phyloP scores from a whole-genome alignment of 2,888 invertebrate species.

The Disparrhopalites patrizii region DNA sequence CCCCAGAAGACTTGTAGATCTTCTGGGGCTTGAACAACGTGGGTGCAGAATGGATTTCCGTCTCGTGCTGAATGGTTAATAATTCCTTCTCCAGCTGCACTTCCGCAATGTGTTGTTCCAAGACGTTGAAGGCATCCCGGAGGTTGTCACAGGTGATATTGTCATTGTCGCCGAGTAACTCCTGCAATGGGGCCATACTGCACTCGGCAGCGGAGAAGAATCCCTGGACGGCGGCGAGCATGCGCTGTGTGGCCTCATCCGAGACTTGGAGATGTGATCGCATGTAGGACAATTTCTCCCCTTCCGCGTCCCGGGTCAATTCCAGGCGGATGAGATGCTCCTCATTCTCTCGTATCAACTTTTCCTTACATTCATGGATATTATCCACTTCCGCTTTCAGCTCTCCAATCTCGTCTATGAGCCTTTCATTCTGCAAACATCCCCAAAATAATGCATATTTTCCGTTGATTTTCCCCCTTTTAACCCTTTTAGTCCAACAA shows the following conservation, averaged over 20 bases:
- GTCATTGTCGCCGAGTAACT: conserved; percentile 1
- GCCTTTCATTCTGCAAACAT: background rate
- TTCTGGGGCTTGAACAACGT: background rate
- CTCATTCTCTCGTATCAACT: background rate
- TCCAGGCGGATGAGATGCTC: background rate
- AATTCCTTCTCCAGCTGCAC: conserved; percentile 22
- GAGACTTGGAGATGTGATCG: conserved; percentile 9
- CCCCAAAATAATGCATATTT: too few relatives aligned
- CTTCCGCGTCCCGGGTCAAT: conserved; percentile 11
- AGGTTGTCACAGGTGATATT: background rate
- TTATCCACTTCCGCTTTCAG: conserved; percentile 13
- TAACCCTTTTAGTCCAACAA: too few relatives aligned
- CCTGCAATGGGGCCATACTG: background rate
- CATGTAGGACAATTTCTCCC: conserved; percentile 1
- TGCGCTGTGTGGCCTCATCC: conserved; percentile 1
- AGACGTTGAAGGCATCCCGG: conserved; percentile 19
- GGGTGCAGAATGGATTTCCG: background rate
- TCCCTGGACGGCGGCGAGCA: conserved; percentile 7
- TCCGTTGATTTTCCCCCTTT: too few relatives aligned
- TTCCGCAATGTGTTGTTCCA: conserved; percentile 23
- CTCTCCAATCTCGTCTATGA: conserved; percentile 17
- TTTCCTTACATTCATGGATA: background rate
- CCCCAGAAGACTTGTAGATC: conserved; percentile 10
- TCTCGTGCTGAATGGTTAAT: conserved; percentile 2
- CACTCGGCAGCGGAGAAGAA: conserved; percentile 21